These are phyloP conservation scores for Trichomalopsis sarcophagae DNA, from an alignment of 1,140 invertebrate genomes.

Conservation along the genomic window DNA sequence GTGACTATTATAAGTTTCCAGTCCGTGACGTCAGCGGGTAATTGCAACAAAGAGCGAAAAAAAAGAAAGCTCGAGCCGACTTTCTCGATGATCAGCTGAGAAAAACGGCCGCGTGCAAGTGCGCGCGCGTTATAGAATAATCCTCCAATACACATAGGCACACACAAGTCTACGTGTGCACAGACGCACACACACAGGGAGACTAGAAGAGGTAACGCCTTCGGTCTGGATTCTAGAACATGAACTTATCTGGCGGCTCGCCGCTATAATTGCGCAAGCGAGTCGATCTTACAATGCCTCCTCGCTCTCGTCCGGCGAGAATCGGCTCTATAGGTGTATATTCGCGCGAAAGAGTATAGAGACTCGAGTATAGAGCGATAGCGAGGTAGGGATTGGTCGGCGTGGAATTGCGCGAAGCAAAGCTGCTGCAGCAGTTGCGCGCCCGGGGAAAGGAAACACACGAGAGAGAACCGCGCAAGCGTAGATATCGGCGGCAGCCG, in stretches of 20 bases:
- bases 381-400: conserved; percentile 58
- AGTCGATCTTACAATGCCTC: conserved; percentile 64
- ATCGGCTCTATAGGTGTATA: conserved; percentile 1
- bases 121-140: neutral
- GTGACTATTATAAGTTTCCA: neutral
- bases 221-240: conserved; percentile 71
- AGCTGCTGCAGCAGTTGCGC: neutral
- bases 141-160: conserved; percentile 1
- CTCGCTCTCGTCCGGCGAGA: conserved; percentile 45
- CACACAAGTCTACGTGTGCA: neutral
- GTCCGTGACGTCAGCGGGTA: neutral
- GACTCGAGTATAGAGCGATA: neutral
- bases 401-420: neutral
- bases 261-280: conserved; percentile 69
- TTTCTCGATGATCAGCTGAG: conserved; percentile 22
- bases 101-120: neutral
- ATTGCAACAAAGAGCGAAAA: neutral
- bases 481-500: conserved; percentile 13
- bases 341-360: neutral
- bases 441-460: conserved; percentile 46
- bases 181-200: neutral
- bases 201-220: conserved; percentile 64
- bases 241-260: conserved; percentile 70
- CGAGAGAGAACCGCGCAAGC: neutral
- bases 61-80: neutral